Conservation (phyloP, 2,888 invertebrate genomes). For the Leptura quadrifasciata region DNA sequence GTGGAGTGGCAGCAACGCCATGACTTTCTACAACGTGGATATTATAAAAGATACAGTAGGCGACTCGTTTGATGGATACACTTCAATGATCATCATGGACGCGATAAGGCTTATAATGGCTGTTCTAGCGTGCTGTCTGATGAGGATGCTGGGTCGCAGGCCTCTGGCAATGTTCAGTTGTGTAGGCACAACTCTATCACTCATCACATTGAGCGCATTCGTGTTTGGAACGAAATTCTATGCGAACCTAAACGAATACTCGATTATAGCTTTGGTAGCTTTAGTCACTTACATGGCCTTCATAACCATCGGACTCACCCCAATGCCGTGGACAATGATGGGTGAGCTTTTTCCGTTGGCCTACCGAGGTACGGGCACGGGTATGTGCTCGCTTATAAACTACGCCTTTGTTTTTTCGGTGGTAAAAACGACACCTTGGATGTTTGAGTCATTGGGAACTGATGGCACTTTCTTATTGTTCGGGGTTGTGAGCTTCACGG, state of each 20-base stretch:
- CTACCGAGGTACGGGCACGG: conserved; percentile 79
- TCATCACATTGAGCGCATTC: conserved; percentile 67
- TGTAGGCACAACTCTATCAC: conserved; percentile 77
- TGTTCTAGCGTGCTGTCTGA: conserved; percentile 78
- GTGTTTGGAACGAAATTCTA: conserved; percentile 48
- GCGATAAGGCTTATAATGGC: conserved; percentile 78
- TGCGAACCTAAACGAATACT: conserved; percentile 60
- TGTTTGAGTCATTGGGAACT: conserved; percentile 76
- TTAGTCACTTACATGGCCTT: conserved; percentile 78
- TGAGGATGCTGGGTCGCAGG: conserved; percentile 79
- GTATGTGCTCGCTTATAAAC: conserved; percentile 78
- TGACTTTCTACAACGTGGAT: conserved; percentile 82
- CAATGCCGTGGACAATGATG: conserved; percentile 84
- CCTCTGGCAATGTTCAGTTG: conserved; percentile 80
- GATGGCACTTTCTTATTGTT: conserved; percentile 78
- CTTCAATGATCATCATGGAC: conserved; percentile 81
- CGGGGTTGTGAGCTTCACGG: conserved; percentile 77
- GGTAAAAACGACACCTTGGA: conserved; percentile 80
- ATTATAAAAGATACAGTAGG: conserved; percentile 78
- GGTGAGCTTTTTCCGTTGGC: conserved; percentile 81
- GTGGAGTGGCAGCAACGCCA: conserved; percentile 82
- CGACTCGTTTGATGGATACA: conserved; percentile 78
- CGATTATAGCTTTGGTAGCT: conserved; percentile 69
- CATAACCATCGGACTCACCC: conserved; percentile 79
- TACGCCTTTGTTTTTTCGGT: conserved; percentile 80